Conservation (phyloP, 1,140 invertebrate genomes). For the Drosophila willistoni region DNA sequence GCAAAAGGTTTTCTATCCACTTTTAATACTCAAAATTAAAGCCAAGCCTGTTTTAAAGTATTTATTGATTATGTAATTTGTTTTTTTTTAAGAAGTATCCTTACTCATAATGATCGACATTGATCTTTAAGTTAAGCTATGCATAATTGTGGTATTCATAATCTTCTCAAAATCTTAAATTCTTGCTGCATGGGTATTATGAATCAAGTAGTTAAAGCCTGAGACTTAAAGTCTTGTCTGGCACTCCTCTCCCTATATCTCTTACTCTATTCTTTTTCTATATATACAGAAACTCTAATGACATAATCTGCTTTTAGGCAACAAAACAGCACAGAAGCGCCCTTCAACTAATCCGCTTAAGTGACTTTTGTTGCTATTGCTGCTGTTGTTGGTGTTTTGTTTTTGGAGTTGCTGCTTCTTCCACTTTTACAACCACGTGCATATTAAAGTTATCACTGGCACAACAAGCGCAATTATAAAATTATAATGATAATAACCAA, state of each 20-base stretch:
- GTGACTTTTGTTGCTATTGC: slow-evolving; percentile 65
- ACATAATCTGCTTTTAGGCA: slow-evolving; percentile 80
- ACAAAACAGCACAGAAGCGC: slow-evolving; percentile 47
- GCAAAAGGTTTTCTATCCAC: no score
- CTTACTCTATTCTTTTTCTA: slow-evolving; percentile 16
- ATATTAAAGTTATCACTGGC: slow-evolving; percentile 78
- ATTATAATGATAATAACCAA: slow-evolving; percentile 79
- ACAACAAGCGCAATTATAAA: slow-evolving; percentile 80
- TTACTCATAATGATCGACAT: no score
- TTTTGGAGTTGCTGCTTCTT: slow-evolving; percentile 38
- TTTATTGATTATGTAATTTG: no score
- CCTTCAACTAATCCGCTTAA: slow-evolving; percentile 79
- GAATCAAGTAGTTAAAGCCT: slow-evolving; percentile 19
- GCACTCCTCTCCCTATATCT: background rate
- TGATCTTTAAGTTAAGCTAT: no score
- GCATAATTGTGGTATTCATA: background rate
- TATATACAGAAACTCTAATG: slow-evolving; percentile 63
- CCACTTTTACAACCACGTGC: slow-evolving; percentile 45
- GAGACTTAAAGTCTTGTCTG: slow-evolving; percentile 38
- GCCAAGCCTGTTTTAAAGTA: no score
- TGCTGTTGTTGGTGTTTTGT: slow-evolving; percentile 26
- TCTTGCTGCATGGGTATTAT: slow-evolving; percentile 16
- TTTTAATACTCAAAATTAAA: no score
- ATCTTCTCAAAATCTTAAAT: slow-evolving; percentile 26
- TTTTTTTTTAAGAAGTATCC: no score